These are phyloP conservation scores for Athene cunicularia DNA, from an alignment of 2,113 vertebrate species.

Conservation along the genomic window DNA sequence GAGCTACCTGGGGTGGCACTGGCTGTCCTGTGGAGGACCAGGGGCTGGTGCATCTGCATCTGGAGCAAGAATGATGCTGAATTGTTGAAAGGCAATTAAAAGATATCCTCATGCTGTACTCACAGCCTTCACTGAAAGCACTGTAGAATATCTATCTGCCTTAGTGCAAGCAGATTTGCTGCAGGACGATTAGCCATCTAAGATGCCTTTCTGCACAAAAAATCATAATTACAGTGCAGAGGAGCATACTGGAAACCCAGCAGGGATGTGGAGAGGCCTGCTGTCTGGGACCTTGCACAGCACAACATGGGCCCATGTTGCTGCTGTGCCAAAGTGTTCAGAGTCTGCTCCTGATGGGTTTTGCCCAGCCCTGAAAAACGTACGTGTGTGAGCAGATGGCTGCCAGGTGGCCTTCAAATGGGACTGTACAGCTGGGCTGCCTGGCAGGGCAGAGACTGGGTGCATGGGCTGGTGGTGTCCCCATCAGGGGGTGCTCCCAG, in stretches of 20 bases:
- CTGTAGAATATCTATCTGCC: not conserved
- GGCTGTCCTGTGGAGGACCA: not conserved
- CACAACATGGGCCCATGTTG: not conserved
- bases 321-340: not conserved
- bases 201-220: not conserved
- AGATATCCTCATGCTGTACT: not conserved
- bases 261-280: not conserved
- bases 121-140: not conserved
- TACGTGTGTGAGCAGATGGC: fast-evolving
- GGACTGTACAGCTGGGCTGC: not conserved
- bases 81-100: not conserved
- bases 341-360: not conserved
- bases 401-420: not conserved
- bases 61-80: not conserved
- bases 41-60: not conserved
- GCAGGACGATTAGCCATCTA: not conserved
- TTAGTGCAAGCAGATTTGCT: not conserved
- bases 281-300: not conserved
- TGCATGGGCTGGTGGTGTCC: not conserved
- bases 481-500: not conserved
- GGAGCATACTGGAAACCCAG: not conserved
- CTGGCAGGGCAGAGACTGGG: not conserved
- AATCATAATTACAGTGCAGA: not conserved
- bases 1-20: not conserved
- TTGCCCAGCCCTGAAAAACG: not conserved